Conservation (phyloP, 2,797 vertebrate species). For the Cyprinella venusta region DNA sequence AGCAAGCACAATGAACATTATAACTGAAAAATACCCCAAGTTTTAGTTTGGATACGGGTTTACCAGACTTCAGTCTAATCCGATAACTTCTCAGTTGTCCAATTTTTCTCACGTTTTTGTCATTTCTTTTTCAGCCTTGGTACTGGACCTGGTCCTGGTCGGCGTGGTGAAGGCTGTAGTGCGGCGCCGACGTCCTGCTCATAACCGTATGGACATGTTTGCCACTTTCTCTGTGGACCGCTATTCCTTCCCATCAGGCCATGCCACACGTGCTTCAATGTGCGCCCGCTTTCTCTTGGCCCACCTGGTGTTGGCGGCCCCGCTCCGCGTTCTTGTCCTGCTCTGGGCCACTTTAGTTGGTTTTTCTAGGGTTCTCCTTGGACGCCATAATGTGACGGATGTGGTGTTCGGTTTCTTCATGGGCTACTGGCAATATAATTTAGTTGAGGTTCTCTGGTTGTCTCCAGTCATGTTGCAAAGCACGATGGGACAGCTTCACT, state of each 20-base stretch:
- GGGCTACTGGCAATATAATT: conserved; percentile 91
- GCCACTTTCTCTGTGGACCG: conserved; percentile 94
- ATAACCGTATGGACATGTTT: conserved; percentile 99
- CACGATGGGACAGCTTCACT: conserved; percentile 71
- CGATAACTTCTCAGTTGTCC: not conserved
- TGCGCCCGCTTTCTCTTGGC: conserved; percentile 91
- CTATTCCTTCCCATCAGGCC: conserved; percentile 97
- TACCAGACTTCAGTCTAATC: not conserved
- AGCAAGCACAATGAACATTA: not conserved
- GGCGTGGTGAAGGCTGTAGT: conserved; percentile 87
- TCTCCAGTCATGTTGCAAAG: conserved; percentile 81
- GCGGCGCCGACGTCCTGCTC: conserved; percentile 87
- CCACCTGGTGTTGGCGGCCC: conserved; percentile 91
- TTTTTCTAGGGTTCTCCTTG: conserved; percentile 91
- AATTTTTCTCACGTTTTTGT: not conserved
- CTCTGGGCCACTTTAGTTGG: conserved; percentile 90
- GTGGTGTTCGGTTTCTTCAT: conserved; percentile 91
- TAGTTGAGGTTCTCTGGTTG: conserved; percentile 93
- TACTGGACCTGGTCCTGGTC: conserved; percentile 91
- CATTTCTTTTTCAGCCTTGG: conserved; percentile 75
- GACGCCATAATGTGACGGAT: conserved; percentile 95
- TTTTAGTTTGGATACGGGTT: not conserved
- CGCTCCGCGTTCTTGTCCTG: conserved; percentile 88
- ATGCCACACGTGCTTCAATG: conserved; percentile 92
- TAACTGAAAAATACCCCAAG: too few relatives aligned